These are phyloP conservation scores for Scaptomyza pallida DNA, from an alignment of 1,140 invertebrate genomes.

Conservation along the genomic window DNA sequence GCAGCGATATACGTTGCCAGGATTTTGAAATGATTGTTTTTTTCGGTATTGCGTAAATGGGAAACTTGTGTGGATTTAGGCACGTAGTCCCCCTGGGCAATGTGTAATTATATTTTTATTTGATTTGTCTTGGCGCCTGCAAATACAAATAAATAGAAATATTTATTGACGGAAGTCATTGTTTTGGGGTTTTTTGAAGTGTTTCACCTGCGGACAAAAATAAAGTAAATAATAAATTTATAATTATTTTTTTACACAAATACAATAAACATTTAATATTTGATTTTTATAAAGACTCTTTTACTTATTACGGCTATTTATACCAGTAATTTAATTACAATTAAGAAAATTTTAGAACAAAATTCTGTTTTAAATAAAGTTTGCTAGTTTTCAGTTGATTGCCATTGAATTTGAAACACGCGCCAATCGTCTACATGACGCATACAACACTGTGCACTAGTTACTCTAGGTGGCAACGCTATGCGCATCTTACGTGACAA, in stretches of 20 bases:
- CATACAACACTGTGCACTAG: constrained; percentile 29
- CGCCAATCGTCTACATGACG: constrained; percentile 2
- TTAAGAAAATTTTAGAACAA: no score
- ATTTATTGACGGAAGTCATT: background rate
- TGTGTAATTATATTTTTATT: background rate
- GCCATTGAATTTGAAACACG: constrained; percentile 9
- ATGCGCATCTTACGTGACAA: constrained; percentile 5
- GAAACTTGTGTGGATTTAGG: constrained; percentile 47
- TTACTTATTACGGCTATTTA: no score
- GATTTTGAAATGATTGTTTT: constrained; percentile 50
- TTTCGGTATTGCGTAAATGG: constrained; percentile 33
- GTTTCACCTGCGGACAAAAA: background rate
- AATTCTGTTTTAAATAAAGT: no score
- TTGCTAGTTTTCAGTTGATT: no score
- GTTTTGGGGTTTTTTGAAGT: no score
- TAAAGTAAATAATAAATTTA: no score
- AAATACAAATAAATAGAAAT: background rate
- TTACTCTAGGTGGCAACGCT: constrained; percentile 40
- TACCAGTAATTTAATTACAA: no score
- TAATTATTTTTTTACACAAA: background rate
- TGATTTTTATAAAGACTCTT: no score
- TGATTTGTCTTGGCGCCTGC: background rate
- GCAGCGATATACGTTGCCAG: constrained; percentile 36
- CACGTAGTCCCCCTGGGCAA: constrained; percentile 55
- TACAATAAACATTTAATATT: no score